Percentiles rank a stretch among this genome's conserved stretches.
Evolutionary conservation across 2,113 vertebrate genomes (phyloP).

Genomic region (Phyllostomus discolor): DNA sequence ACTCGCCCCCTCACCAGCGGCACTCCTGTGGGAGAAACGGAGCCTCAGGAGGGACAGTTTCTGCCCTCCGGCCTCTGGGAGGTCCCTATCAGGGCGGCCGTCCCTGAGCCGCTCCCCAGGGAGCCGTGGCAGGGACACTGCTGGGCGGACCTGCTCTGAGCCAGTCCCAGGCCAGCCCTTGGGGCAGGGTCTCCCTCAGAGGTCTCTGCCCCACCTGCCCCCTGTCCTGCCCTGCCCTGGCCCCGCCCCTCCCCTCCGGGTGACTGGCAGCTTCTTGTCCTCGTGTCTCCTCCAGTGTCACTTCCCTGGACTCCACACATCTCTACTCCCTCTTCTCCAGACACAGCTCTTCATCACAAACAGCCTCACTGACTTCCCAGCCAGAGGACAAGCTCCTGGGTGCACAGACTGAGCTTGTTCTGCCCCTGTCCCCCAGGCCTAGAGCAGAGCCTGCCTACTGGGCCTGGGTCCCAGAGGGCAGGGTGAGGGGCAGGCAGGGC

Average conservation of each 20-base stretch:
- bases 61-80: neutral
- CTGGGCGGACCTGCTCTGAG: neutral
- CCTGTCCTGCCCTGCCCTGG: neutral
- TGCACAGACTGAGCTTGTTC: neutral
- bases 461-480: neutral
- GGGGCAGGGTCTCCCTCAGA: neutral
- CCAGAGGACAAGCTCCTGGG: no score
- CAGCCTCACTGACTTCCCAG: neutral
- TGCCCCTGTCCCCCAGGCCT: fast-evolving
- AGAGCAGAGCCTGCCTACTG: neutral
- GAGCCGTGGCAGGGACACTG: neutral
- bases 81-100: neutral
- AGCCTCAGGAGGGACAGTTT: fast-evolving
- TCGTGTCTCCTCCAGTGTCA: neutral
- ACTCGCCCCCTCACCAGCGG: neutral
- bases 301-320: neutral
- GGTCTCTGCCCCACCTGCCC: neutral
- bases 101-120: neutral
- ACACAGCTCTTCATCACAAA: neutral
- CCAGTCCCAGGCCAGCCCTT: neutral
- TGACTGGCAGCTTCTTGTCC: neutral
- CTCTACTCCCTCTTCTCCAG: neutral
- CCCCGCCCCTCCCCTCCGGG: neutral
- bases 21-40: neutral
- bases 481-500: neutral